Evolutionary conservation across 2,888 invertebrate genomes (phyloP), one percentile per base, ranked within the genome.

Genomic region (Ormia ochracea): DNA sequence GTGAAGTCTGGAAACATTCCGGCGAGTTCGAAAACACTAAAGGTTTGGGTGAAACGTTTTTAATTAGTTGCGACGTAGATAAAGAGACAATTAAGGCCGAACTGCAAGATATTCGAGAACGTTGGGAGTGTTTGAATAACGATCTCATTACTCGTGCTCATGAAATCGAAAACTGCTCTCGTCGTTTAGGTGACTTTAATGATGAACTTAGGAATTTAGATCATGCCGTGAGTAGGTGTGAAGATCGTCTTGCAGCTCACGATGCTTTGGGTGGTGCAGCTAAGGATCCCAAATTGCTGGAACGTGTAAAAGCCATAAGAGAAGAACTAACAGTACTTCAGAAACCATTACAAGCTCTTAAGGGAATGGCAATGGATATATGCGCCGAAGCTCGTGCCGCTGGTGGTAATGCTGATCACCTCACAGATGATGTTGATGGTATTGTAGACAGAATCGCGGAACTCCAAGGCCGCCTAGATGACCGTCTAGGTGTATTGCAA

Each of bases 121-220:
- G 96, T 83, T 98, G 98, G 98, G 97, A 98, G 86, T 93, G 93
- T 85, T 91, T 98, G 7, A 97, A 97, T 89, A 96, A 96, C 85
- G 96, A 94, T 91, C 83, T 89, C 5, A 85, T 88, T 73, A 84
- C 86, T 10, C 86, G 89, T 4, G 88, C 90, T 6, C 89, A 90
- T 75, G 89, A 89, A 79, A 86, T 90, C 66, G 98, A 98, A 89
- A 95, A 95, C 58, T 94, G 96, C 41, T 93, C 94, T 0, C 93
- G 95, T 72, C 94, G 94, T 83, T 91, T 98, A 69, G 93, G 94
- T 65, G 96, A 97, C 84, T 96, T 97, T 87, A 93, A 93, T 56
- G 98, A 98, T 86, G 94, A 94, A 78, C 91, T 96, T 12, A 92
- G 96, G 38, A 96, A 96, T 70, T 91, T 97, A n/a, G 94, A 95